A percentile compares a stretch with the other conserved stretches of the same genome.
Conservation (phyloP, 2,113 vertebrate species). For the Donacobius atricapilla region DNA sequence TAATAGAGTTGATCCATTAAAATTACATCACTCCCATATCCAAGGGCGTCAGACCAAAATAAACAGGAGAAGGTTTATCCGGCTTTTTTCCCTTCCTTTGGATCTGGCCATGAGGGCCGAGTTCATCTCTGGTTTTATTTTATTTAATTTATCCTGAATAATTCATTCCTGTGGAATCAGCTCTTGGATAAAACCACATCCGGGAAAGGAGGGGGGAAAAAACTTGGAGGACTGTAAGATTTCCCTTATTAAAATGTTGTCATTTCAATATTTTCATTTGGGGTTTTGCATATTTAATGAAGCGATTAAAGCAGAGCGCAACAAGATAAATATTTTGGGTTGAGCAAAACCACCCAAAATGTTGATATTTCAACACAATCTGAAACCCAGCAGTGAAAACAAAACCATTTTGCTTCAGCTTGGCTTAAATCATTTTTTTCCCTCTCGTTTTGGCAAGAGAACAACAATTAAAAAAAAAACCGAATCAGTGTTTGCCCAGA, state of each 20-base stretch:
- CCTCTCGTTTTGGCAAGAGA: neutral
- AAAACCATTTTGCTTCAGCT: neutral
- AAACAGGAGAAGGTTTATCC: neutral
- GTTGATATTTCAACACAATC: neutral
- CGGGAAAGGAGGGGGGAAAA: neutral
- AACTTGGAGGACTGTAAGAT: neutral
- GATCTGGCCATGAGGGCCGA: neutral
- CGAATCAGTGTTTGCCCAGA: neutral
- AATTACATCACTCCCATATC: neutral
- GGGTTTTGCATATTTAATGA: neutral
- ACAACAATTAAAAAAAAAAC: neutral
- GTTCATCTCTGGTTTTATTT: neutral
- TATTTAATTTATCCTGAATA: neutral
- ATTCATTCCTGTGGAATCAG: neutral
- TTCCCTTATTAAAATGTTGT: neutral
- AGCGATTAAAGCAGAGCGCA: neutral
- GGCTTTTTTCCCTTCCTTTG: neutral
- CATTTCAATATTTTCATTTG: neutral
- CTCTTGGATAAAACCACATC: neutral
- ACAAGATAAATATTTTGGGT: neutral
- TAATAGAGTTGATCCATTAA: neutral
- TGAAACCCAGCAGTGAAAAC: fast-evolving
- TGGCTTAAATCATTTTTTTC: neutral
- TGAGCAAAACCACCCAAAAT: neutral
- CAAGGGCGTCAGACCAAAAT: neutral